Base-by-base conservation (phyloP, 2,888 invertebrate genomes). In the Drosophila paramelanica region DNA sequence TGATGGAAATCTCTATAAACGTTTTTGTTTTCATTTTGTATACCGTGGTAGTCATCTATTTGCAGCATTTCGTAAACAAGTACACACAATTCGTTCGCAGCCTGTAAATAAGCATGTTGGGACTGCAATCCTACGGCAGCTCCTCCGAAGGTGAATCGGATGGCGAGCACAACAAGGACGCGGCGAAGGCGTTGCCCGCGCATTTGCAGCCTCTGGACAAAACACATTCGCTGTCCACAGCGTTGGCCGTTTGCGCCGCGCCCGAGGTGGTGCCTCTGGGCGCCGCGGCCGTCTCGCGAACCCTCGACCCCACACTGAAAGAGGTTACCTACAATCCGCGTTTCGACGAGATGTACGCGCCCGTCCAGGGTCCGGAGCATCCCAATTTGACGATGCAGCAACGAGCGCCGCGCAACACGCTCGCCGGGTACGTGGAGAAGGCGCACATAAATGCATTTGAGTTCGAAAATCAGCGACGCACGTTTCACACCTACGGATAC, bases 371-470 rank as follows among this genome's bases (percentile, higher is more conserved):
- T 0, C 99, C 99, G 0, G 95, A 95, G 79, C 98, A 99, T 93
- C 99, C 99, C 0, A 97, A 96, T 90, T 96, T 97, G 92, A 98
- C 98, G 0, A 95, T 96, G 89, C 98, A 98, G 89, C 96, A 98
- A 93, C 95, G 94, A 73, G 97, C 98, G 0, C 93, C 94, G 6
- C 96, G 97, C 90, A 99, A 99, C 91, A 98, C 96, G 85, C 93
- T 99, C 11, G 96, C 99, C 0, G 99, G 99, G 1, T 98, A 95
- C 93, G 97, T 98, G 0, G 99, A 99, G 90, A 95, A 96, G 73
- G 98, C 99, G 0, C 98, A 99, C 91, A 95, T 99, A 52, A 99
- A 97, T 92, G 97, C 97, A 83, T 99, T 99, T 92, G 97, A 98
- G 88, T 99, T 99, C 94, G 99, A 99, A 92, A 98, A 97, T 91